phyloP scores from a whole-genome alignment of 2,797 vertebrate species.

The Galaxias olidus region DNA sequence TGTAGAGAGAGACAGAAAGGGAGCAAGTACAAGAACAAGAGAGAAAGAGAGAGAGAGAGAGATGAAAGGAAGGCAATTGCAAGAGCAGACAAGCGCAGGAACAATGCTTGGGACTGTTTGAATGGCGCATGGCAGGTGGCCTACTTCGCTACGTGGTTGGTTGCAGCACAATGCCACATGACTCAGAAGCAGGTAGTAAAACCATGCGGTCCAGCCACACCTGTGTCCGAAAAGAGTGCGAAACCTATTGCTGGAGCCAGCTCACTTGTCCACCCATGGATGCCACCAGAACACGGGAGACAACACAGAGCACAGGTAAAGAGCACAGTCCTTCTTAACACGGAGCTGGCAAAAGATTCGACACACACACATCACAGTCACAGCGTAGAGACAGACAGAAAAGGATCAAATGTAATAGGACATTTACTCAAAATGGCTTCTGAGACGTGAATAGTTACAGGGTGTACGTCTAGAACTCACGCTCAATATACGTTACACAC shows the following conservation, averaged over 20 bases:
- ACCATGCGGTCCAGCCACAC: slow-evolving; percentile 64
- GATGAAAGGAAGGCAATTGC: not conserved
- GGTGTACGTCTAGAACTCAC: not conserved
- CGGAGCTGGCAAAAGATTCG: no score
- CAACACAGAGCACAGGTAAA: slow-evolving; percentile 63
- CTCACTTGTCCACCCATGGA: slow-evolving; percentile 55
- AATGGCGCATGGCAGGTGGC: slow-evolving; percentile 19
- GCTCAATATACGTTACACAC: not conserved
- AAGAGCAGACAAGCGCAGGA: not conserved
- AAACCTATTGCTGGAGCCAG: slow-evolving; percentile 47
- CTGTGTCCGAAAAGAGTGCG: slow-evolving; percentile 53
- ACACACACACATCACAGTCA: slow-evolving; percentile 22
- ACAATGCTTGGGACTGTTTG: slow-evolving; percentile 17
- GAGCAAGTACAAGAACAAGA: not conserved
- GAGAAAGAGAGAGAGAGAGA: not conserved
- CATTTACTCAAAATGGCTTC: no score
- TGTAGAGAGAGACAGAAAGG: not conserved
- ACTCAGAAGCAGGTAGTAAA: slow-evolving; percentile 25
- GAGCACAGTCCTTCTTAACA: not conserved
- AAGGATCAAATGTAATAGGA: not conserved
- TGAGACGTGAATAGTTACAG: no score
- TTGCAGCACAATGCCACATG: slow-evolving; percentile 46
- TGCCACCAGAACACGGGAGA: slow-evolving; percentile 63
- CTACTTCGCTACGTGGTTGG: slow-evolving; percentile 22
- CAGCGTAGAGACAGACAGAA: slow-evolving; percentile 27